These are phyloP conservation scores for Rynchops niger DNA, from an alignment of 2,113 vertebrate species.

Conservation along the genomic window DNA sequence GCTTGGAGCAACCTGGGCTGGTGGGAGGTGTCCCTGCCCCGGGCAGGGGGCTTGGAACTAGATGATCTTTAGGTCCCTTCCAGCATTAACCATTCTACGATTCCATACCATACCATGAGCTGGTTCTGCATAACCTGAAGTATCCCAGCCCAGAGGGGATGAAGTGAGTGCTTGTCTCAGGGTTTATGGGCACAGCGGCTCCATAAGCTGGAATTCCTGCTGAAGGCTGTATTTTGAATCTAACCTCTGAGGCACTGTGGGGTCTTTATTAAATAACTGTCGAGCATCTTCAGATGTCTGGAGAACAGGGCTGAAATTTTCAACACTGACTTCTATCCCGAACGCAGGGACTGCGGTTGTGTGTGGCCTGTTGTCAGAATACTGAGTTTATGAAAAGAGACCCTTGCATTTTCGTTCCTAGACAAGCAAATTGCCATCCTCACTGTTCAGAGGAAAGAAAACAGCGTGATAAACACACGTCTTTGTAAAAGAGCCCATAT, in stretches of 20 bases:
- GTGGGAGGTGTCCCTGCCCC: neutral
- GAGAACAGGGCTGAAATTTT: neutral
- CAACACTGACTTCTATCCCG: neutral
- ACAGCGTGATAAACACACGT: too few species aligned
- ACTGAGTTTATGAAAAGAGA: neutral
- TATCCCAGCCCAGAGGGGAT: neutral
- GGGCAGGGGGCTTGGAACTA: neutral
- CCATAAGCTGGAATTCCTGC: neutral
- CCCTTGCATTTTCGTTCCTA: neutral
- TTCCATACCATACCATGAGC: too few species aligned
- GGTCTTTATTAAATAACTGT: neutral
- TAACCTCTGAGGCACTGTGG: neutral
- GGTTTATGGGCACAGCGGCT: neutral
- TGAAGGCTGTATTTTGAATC: neutral
- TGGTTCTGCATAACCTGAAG: rapidly evolving
- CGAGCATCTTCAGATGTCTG: too few species aligned
- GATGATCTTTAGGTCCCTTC: neutral
- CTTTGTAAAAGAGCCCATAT: neutral
- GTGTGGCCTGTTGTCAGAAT: neutral
- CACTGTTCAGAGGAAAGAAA: neutral
- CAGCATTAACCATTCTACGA: neutral
- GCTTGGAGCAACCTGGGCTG: neutral
- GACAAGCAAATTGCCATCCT: neutral
- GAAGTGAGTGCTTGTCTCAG: neutral
- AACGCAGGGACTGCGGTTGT: too few species aligned